Conservation (phyloP, 2,797 vertebrate genomes). For the Aselliscus stoliczkanus region DNA sequence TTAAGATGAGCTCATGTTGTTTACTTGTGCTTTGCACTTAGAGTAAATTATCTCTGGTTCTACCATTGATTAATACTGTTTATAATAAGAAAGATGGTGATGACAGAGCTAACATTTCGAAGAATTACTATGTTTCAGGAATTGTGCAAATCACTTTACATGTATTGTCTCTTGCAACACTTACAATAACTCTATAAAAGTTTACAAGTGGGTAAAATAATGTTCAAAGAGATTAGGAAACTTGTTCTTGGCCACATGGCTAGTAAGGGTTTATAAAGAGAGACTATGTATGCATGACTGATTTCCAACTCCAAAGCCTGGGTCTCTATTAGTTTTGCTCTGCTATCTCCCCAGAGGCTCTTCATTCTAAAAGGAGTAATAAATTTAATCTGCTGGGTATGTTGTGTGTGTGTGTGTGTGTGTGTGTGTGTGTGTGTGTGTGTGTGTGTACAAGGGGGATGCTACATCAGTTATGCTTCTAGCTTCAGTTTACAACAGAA, state of each 20-base stretch:
- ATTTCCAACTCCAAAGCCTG: background rate
- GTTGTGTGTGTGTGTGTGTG: background rate
- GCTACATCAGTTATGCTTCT: background rate
- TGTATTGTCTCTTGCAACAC: background rate
- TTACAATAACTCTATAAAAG: background rate
- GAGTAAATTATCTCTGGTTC: background rate
- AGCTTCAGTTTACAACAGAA: background rate
- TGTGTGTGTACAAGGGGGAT: background rate
- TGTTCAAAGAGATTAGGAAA: background rate
- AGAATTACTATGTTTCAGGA: background rate
- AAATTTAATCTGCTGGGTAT: background rate
- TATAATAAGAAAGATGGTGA: background rate
- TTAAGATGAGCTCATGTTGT: background rate
- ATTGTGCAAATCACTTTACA: background rate
- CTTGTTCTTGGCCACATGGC: background rate
- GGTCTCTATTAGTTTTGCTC: background rate
- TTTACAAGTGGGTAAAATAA: background rate
- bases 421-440: too few relatives aligned
- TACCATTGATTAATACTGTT: background rate
- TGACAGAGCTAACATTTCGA: background rate
- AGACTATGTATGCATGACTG: background rate
- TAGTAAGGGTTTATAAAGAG: background rate
- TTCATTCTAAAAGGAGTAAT: background rate
- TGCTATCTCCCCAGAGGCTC: background rate
- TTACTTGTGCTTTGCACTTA: background rate